phyloP scores from a whole-genome alignment of 2,797 vertebrate genomes.

The Toxotes lorentzi region DNA sequence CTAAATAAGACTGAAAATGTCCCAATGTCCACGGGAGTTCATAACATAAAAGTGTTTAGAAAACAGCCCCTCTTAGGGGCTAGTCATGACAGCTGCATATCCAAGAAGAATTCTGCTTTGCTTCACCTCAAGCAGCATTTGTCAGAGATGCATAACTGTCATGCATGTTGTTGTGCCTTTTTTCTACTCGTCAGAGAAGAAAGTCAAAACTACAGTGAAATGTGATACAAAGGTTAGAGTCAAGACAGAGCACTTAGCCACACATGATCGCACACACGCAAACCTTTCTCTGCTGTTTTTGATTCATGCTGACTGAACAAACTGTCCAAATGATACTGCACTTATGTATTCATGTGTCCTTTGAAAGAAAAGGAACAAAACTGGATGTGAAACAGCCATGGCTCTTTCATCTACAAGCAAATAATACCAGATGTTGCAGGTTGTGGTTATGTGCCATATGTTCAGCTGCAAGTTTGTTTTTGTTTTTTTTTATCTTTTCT shows the following conservation, averaged over 20 bases:
- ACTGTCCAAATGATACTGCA: slow-evolving; percentile 47
- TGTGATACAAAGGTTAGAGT: slow-evolving; percentile 45
- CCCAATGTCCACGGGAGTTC: no score
- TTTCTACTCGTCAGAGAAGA: slow-evolving; percentile 33
- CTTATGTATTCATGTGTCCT: slow-evolving; percentile 51
- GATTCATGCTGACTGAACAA: slow-evolving; percentile 60
- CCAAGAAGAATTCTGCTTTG: slow-evolving; percentile 29
- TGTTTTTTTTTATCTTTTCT: slow-evolving; percentile 22
- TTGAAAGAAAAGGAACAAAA: slow-evolving; percentile 45
- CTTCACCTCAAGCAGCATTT: slow-evolving; percentile 39
- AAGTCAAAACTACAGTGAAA: slow-evolving; percentile 54
- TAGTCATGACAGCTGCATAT: no score
- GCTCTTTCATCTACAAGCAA: slow-evolving; percentile 43
- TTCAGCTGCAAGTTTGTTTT: slow-evolving; percentile 27
- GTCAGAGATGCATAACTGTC: slow-evolving; percentile 37
- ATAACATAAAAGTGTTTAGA: no score
- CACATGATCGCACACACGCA: slow-evolving; percentile 27
- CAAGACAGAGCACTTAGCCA: slow-evolving; percentile 30
- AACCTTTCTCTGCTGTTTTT: slow-evolving; percentile 43
- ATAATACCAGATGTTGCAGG: slow-evolving; percentile 45
- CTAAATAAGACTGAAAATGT: no score
- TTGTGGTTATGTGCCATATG: slow-evolving; percentile 29
- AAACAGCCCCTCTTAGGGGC: no score
- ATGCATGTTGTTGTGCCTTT: slow-evolving; percentile 34
- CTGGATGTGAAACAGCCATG: slow-evolving; percentile 43